Evolutionary conservation across 2,797 vertebrate genomes (phyloP).

Genomic region (Leptatherina wallacei): DNA sequence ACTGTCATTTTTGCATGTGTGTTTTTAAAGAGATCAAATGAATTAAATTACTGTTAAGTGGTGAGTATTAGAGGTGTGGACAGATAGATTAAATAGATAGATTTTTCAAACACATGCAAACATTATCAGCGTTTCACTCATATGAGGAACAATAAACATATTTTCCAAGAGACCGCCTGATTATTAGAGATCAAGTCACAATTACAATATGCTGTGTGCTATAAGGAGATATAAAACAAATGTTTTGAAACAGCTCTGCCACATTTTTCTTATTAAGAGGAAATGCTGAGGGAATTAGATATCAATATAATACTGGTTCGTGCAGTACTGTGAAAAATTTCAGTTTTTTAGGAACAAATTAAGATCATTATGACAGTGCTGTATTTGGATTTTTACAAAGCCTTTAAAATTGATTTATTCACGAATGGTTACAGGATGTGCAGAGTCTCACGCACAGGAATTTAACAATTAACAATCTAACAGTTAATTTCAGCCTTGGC

Average conservation of each 20-base stretch:
- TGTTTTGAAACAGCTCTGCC: not conserved
- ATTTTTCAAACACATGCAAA: not conserved
- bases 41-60: not conserved
- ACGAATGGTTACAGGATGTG: not conserved
- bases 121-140: not conserved
- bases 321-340: not conserved
- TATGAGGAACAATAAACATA: not conserved
- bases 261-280: no score
- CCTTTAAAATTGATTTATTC: not conserved
- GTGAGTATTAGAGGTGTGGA: not conserved
- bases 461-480: not conserved
- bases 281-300: no score
- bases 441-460: not conserved
- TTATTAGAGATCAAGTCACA: not conserved
- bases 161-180: not conserved
- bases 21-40: not conserved
- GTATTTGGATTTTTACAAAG: not conserved
- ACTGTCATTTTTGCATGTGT: not conserved
- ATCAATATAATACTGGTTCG: no score
- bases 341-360: no score
- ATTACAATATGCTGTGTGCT: not conserved
- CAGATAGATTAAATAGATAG: not conserved
- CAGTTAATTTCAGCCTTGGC: conserved; percentile 5
- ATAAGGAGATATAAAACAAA: not conserved
- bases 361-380: not conserved